Base-by-base conservation (phyloP, 2,113 vertebrate species). In the Antigone vipio region DNA sequence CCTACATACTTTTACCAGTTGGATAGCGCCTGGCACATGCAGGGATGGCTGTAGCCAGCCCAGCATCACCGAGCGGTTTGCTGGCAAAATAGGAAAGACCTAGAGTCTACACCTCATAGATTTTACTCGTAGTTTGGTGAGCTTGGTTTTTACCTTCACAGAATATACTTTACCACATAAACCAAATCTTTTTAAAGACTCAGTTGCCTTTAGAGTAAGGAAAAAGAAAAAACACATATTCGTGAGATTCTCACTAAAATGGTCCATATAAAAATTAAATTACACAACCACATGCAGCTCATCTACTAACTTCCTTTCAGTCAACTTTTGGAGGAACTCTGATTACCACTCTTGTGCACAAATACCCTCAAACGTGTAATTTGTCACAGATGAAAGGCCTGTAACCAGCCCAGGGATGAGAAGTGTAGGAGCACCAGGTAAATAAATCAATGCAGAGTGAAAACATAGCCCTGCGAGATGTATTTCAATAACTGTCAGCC, bases 11-110 rank as follows among this genome's bases (percentile, higher is more conserved):
- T 88, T 34, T 74, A 47, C 34, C 7, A n/a, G 50, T 2, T 24
- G 68, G 42, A 16, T 0, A 62, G 62, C 2, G 1, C 15, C 71
- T 20, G 60, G 42, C 40, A 77, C 3, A 1, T 0, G 11, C n/a
- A 73, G n/a, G 55, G 74, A 38, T 19, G 32, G 79, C 72, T 66
- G 71, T 13, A 79, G 30, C 44, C 45, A 44, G 62, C 35, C 42
- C 58, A 45, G 62, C 56, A 62, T 26, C 35, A 62, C 14, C 24
- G 11, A 56, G 66, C 40, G 47, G 27, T n/a, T 42, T 4, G 0
- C 15, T 52, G 30, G 20, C 32, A 64, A 47, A 79, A 40, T 1
- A 42, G 45, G 9, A 56, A 32, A 35, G 26, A 23, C 26, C 26
- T 53, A 27, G 29, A 23, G 21, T 5, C 52, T 17, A 6, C 5